These are phyloP conservation scores for Staurois parvus DNA, from an alignment of 2,797 vertebrate species.

Conservation along the genomic window DNA sequence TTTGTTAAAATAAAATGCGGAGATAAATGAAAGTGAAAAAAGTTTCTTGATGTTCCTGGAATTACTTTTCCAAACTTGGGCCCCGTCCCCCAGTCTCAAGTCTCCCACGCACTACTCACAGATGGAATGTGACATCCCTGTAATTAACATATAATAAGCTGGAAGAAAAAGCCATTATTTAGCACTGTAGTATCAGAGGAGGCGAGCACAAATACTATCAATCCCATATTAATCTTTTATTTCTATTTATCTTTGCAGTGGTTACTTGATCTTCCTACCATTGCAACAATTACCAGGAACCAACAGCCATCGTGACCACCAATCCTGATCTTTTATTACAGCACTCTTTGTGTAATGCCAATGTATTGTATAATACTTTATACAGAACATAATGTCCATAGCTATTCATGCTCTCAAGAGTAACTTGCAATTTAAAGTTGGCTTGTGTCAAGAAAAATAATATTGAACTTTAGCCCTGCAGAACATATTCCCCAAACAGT, in stretches of 20 bases:
- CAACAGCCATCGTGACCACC: too few species aligned
- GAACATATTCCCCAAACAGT: too few species aligned
- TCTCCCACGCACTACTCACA: slow-evolving; percentile 22
- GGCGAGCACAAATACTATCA: not conserved
- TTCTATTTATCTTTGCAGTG: not conserved
- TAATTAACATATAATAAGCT: slow-evolving; percentile 47
- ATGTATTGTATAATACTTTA: too few species aligned
- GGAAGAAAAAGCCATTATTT: slow-evolving; percentile 38
- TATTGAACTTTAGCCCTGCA: too few species aligned
- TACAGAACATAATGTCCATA: too few species aligned
- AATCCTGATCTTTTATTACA: too few species aligned
- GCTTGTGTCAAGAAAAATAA: too few species aligned
- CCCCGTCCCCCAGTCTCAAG: not conserved
- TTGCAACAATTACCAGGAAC: too few species aligned
- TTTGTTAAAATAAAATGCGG: not conserved
- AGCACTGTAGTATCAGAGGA: slow-evolving; percentile 11
- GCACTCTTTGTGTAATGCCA: too few species aligned
- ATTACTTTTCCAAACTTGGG: not conserved
- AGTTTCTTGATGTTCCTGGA: not conserved
- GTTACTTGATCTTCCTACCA: not conserved
- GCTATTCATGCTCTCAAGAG: too few species aligned
- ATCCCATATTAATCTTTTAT: not conserved
- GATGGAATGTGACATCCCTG: slow-evolving; percentile 23
- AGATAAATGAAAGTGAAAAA: not conserved
- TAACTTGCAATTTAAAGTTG: too few species aligned